phyloP scores from a whole-genome alignment of 1,140 invertebrate genomes.

The Brachionus manjavacas region DNA sequence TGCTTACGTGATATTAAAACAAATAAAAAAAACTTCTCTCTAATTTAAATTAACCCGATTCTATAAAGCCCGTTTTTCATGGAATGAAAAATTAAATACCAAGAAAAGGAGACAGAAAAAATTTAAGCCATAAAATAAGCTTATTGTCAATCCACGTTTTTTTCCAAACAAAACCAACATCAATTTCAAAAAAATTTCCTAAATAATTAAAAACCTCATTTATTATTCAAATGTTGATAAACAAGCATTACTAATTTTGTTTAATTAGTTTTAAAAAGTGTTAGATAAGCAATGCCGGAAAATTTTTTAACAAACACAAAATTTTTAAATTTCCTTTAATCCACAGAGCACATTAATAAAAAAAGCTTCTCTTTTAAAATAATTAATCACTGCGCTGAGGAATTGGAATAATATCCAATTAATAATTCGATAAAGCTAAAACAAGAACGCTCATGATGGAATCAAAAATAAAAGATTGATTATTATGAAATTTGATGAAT shows the following conservation, averaged over 20 bases:
- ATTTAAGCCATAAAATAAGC: too few relatives aligned
- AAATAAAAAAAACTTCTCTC: too few relatives aligned
- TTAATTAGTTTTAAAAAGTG: not conserved
- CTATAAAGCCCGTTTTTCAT: too few relatives aligned
- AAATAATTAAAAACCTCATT: too few relatives aligned
- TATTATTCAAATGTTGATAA: not conserved
- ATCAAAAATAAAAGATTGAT: not conserved
- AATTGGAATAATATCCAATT: not conserved
- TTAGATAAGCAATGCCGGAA: not conserved
- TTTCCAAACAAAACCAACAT: too few relatives aligned
- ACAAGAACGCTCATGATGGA: not conserved
- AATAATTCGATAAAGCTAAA: not conserved
- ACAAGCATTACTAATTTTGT: not conserved
- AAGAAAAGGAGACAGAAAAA: too few relatives aligned
- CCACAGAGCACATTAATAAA: not conserved
- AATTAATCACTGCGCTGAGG: not conserved
- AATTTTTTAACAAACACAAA: not conserved
- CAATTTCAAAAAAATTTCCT: too few relatives aligned
- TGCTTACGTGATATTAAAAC: too few relatives aligned
- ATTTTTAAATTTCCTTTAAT: not conserved
- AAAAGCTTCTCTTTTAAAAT: not conserved
- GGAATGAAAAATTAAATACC: too few relatives aligned
- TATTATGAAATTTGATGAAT: conserved; percentile 1
- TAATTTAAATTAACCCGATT: too few relatives aligned
- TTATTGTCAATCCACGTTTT: too few relatives aligned